These are phyloP conservation scores for Pipistrellus pipistrellus DNA, from an alignment of 2,797 vertebrate species.

Conservation along the genomic window DNA sequence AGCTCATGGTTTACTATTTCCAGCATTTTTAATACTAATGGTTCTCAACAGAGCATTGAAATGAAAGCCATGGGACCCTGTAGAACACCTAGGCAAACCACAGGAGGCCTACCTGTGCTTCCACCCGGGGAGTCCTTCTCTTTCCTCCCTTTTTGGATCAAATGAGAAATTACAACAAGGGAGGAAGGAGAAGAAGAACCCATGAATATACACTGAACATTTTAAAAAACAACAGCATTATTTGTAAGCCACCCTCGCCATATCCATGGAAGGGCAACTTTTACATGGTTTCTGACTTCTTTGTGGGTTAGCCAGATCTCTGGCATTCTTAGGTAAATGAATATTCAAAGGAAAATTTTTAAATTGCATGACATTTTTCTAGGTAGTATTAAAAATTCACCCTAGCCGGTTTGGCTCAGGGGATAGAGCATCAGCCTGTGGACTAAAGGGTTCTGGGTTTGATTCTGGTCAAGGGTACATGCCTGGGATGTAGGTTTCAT, in stretches of 20 bases:
- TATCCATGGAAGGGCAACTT: background rate
- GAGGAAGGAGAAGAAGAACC: background rate
- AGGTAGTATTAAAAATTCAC: slow-evolving; percentile 20
- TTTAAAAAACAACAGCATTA: background rate
- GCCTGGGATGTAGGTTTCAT: too few species aligned
- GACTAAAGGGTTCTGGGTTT: too few species aligned
- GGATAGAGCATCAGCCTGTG: too few species aligned
- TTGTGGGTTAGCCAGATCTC: background rate
- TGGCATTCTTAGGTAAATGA: slow-evolving; percentile 31
- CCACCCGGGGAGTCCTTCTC: background rate
- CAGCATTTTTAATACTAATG: background rate
- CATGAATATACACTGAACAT: background rate
- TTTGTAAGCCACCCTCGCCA: background rate
- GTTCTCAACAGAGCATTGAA: background rate
- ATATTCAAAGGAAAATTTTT: slow-evolving; percentile 27
- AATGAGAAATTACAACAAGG: background rate
- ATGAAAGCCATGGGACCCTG: background rate
- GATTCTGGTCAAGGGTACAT: too few species aligned
- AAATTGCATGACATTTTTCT: slow-evolving; percentile 34
- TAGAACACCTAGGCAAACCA: background rate
- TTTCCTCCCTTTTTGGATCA: background rate
- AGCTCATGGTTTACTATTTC: background rate
- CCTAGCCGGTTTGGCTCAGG: too few species aligned
- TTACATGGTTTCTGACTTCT: background rate
- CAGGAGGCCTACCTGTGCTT: background rate